Base-by-base conservation (phyloP, 1,140 invertebrate genomes). In the Trypoxylus dichotomus region DNA sequence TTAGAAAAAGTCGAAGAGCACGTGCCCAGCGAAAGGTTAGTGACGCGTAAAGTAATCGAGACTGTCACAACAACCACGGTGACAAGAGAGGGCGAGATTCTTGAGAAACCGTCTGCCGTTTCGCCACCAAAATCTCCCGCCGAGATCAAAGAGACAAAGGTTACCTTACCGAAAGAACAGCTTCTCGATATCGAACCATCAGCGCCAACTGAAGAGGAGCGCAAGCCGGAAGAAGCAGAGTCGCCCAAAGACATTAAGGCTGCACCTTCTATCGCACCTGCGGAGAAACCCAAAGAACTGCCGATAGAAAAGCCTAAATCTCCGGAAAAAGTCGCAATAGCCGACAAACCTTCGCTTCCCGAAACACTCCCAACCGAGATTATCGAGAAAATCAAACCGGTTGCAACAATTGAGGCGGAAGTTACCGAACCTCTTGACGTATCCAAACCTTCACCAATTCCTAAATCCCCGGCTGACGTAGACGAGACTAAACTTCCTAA, bases 181-280 rank as follows among this genome's bases (percentile, higher is more conserved):
- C 19, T 41, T 41, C 29, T 6, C 21, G 37, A 37, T 19, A 27
- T 71, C 42, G 42, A 32, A 71, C 15, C 76, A 24, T 71, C 76
- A n/a, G 21, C 75, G 11, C 13, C 29, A 15, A 13, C 76, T 13
- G 76, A 77, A 71, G 37, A 71, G 1, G 63, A 72, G 58, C n/a
- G 63, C 15, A 77, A 25, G 19, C 54, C 76, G 1, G 25, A 32
- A 11, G 74, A 75, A 75, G 15, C 25, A 11, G 42, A 42, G 74
- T 60, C n/a, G n/a, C 24, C n/a, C 0, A 60, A 60, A 60, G 54
- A 24, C 6, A 60, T 6, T 7, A 37, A 37, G 32, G 32, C 32
- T 1, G 32, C 32, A 7, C 10, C 32, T 37, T 8, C 32, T 7
- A 8, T 37, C 32, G 32, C 10, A 37, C 10, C 32, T 8, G 5